phyloP scores from a whole-genome alignment of 2,797 vertebrate species.

The Huso huso region DNA sequence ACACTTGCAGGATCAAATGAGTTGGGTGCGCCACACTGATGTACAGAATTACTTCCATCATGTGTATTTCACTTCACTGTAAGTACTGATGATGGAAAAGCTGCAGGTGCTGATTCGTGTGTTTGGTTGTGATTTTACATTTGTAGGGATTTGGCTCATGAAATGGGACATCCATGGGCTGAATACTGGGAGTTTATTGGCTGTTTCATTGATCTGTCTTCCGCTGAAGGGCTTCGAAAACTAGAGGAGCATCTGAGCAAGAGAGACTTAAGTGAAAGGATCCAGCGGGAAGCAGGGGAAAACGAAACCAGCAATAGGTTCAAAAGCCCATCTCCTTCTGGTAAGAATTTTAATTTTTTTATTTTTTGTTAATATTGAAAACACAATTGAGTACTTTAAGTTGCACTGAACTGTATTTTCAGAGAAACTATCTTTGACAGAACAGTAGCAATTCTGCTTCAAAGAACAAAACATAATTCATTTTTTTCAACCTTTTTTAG shows the following conservation, averaged over 20 bases:
- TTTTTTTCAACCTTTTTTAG: conserved; percentile 39
- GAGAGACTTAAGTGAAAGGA: conserved; percentile 60
- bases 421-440: no score
- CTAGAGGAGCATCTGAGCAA: conserved; percentile 82
- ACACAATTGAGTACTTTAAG: no score
- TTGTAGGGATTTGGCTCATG: conserved; percentile 84
- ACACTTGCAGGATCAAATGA: conserved; percentile 17
- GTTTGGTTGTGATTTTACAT: conserved; percentile 37
- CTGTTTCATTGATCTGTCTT: conserved; percentile 86
- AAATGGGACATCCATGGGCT: conserved; percentile 84
- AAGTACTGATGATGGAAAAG: not conserved
- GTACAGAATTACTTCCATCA: not conserved
- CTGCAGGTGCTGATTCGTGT: not conserved
- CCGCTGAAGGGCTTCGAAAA: conserved; percentile 72
- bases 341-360: no score
- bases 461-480: no score
- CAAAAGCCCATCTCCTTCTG: conserved; percentile 54
- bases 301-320: conserved; percentile 74
- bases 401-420: no score
- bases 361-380: no score
- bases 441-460: no score
- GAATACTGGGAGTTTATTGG: conserved; percentile 98
- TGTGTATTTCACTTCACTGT: not conserved
- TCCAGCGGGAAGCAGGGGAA: conserved; percentile 63
- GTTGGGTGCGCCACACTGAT: not conserved